Conservation (phyloP, 2,113 vertebrate genomes). For the Melanotaenia duboulayi region DNA sequence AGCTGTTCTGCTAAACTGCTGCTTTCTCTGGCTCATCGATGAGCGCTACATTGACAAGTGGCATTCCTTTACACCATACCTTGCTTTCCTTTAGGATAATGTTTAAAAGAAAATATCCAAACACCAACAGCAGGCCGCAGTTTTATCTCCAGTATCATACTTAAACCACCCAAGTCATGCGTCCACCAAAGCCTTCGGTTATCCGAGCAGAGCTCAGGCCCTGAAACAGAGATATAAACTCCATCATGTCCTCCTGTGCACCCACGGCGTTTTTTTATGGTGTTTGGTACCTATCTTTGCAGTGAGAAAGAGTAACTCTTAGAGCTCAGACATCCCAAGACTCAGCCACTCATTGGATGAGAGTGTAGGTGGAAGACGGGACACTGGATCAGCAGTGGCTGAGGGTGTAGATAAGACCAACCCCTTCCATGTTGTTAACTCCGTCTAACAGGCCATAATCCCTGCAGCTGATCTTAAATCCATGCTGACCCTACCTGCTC, state of each 20-base stretch:
- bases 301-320: conserved; percentile 4
- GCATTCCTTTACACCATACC: conserved; percentile 52
- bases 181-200: conserved; percentile 22
- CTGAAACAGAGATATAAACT: neutral
- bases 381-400: conserved; percentile 45
- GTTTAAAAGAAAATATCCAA: conserved; percentile 9
- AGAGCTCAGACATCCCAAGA: conserved; percentile 18
- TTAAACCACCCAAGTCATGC: neutral
- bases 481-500: conserved; percentile 64
- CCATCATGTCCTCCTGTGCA: conserved; percentile 30
- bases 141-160: conserved; percentile 14
- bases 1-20: neutral
- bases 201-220: conserved; percentile 28
- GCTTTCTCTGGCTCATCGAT: neutral
- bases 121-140: conserved; percentile 14
- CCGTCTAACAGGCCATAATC: conserved; percentile 68
- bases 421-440: conserved; percentile 51
- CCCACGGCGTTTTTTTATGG: neutral
- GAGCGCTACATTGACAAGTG: too few species aligned
- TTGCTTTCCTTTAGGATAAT: conserved; percentile 40
- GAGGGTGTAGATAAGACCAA: conserved; percentile 30
- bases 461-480: conserved; percentile 69
- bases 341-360: conserved; percentile 43
- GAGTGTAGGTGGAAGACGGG: conserved; percentile 16
- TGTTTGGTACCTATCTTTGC: neutral